Percentiles rank a stretch among this genome's conserved stretches.
Conservation (phyloP, 2,797 vertebrate species). For the Phaenicophaeus curvirostris region DNA sequence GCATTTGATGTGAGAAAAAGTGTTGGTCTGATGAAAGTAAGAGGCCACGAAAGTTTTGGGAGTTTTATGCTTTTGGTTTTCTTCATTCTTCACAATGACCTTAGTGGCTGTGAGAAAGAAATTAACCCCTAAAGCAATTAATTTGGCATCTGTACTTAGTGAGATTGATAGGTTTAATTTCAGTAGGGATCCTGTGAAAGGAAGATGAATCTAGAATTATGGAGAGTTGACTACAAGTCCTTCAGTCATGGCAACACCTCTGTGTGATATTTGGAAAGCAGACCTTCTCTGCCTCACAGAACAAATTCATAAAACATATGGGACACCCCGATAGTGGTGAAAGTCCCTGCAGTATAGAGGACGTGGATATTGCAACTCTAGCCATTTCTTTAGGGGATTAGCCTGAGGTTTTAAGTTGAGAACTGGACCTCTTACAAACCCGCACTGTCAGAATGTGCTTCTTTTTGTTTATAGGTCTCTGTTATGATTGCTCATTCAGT, state of each 20-base stretch:
- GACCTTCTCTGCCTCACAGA: not conserved
- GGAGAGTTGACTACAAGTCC: not conserved
- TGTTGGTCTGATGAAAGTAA: not conserved
- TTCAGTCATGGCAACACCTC: not conserved
- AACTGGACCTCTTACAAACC: not conserved
- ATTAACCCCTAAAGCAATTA: not conserved
- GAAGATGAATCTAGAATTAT: not conserved
- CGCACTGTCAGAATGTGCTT: not conserved
- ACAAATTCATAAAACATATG: not conserved
- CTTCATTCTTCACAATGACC: not conserved
- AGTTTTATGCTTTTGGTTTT: not conserved
- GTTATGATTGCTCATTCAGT: not conserved
- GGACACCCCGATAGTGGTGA: not conserved
- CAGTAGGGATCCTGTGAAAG: not conserved
- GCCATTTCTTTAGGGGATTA: not conserved
- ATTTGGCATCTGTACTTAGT: not conserved
- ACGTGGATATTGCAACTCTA: not conserved
- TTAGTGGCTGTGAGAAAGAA: not conserved
- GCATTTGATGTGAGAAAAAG: not conserved
- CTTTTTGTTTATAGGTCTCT: not conserved
- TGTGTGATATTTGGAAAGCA: not conserved
- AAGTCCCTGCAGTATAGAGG: not conserved
- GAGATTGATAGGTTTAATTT: not conserved
- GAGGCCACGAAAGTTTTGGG: not conserved
- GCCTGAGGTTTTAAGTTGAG: not conserved